Base-by-base conservation (phyloP, 2,888 invertebrate genomes). In the Macrostomum cliftonense region DNA sequence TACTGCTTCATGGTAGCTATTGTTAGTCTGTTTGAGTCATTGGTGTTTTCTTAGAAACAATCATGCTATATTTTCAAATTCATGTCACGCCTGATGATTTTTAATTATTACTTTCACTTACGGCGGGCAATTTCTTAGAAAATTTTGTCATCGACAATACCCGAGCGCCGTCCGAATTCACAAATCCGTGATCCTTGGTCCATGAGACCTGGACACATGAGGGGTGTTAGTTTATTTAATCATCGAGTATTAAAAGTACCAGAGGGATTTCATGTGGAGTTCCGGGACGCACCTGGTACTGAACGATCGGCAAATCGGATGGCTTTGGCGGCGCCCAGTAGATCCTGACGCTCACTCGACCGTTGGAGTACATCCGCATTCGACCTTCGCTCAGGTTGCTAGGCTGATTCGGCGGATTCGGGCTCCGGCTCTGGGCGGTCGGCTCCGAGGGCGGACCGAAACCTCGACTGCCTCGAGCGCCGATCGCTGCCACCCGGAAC, bases 401-500 rank as follows among this genome's bases (percentile, higher is more conserved):
- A 12, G 67, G 66, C 21, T 59, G 55, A 1, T 56, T 55, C n/a
- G 67, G 65, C n/a, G 54, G 53, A 40, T 57, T 53, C 16, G 65
- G 60, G 46, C 12, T 14, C 21, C 14, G 39, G 14, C 13, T 17
- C 14, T 59, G 58, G 28, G 52, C 55, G 51, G 58, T 59, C 20
- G 62, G 55, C 40, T 50, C 20, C 7, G 61, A 57, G 39, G 56
- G 52, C 2, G 50, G 45, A 19, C 67, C 68, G 54, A 61, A 68
- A 11, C 68, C 70, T 39, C 59, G 53, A 46, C 60, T 59, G 14
- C 68, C 68, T 40, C 61, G 55, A 9, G 56, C 54, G 44, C 57
- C 62, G 45, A 67, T 64, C 2, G 67, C 62, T 13, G 65, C 67
- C 59, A 71, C 58, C 20, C 63, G 56, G 56, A 59, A 65, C 55